phyloP scores from a whole-genome alignment of 35 echinoderm and acorn worm species.

The Ophioderma brevispina region DNA sequence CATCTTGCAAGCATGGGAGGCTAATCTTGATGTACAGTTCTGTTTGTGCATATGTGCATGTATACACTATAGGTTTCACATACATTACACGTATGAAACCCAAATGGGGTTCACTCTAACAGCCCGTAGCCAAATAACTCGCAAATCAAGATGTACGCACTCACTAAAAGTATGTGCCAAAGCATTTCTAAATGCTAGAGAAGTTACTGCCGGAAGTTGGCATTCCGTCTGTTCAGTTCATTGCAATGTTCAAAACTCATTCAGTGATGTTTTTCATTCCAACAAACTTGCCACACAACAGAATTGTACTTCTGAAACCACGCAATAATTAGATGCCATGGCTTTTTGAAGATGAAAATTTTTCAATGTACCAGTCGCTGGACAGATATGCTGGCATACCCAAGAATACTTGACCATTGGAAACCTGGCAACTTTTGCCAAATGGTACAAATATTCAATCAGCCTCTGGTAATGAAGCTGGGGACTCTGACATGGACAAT shows the following conservation, averaged over 20 bases:
- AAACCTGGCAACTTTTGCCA: conserved; percentile 11
- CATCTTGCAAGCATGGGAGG: conserved; percentile 60
- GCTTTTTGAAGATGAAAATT: not conserved
- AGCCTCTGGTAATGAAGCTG: not conserved
- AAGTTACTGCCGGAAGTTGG: conserved; percentile 59
- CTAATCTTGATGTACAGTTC: conserved; percentile 71
- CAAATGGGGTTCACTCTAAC: conserved; percentile 41
- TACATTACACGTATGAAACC: conserved; percentile 63
- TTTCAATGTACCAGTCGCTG: not conserved
- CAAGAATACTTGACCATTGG: not conserved
- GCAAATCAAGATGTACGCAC: not conserved
- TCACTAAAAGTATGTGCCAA: conserved; percentile 39
- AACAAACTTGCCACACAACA: not conserved
- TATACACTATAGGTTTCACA: not conserved
- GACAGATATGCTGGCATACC: conserved; percentile 22
- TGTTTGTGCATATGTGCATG: conserved; percentile 37
- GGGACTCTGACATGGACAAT: not conserved
- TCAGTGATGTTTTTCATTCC: not conserved
- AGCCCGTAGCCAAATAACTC: not conserved
- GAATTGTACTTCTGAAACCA: conserved; percentile 16
- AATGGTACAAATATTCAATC: not conserved
- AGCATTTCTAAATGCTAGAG: conserved; percentile 50
- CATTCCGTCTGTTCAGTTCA: conserved; percentile 37
- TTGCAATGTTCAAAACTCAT: not conserved
- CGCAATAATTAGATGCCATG: not conserved